Evolutionary conservation across 2,113 vertebrate species (phyloP).

Genomic region (Poecile atricapillus): DNA sequence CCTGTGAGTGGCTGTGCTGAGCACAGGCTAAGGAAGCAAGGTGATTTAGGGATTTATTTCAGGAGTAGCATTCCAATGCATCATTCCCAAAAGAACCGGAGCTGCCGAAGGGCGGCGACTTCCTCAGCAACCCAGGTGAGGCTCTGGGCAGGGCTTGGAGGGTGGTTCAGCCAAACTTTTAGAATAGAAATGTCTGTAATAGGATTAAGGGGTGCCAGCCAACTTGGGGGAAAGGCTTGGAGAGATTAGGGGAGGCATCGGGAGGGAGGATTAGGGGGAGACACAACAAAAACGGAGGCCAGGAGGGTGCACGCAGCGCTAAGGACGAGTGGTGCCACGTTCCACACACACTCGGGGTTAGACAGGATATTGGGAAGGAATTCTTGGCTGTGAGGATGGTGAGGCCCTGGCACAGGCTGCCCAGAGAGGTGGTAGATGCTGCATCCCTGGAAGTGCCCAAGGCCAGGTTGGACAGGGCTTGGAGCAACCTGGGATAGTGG

Average conservation of each 20-base stretch:
- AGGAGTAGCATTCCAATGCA: neutral
- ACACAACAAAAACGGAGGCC: neutral
- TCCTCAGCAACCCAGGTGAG: neutral
- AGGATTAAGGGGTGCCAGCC: neutral
- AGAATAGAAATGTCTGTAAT: neutral
- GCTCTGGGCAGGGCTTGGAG: neutral
- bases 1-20: neutral
- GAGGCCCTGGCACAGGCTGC: neutral
- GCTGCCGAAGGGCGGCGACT: fast-evolving
- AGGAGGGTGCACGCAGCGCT: neutral
- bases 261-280: neutral
- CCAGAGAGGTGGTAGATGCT: neutral
- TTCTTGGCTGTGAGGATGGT: neutral
- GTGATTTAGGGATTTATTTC: neutral
- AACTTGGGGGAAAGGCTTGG: neutral
- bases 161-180: neutral
- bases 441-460: neutral
- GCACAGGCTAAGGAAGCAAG: neutral
- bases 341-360: neutral
- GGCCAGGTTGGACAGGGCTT: fast-evolving
- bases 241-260: neutral
- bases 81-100: fast-evolving
- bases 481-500: neutral
- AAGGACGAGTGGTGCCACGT: neutral
- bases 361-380: neutral